phyloP scores from a whole-genome alignment of 2,113 vertebrate genomes.

The Hemiscyllium ocellatum region DNA sequence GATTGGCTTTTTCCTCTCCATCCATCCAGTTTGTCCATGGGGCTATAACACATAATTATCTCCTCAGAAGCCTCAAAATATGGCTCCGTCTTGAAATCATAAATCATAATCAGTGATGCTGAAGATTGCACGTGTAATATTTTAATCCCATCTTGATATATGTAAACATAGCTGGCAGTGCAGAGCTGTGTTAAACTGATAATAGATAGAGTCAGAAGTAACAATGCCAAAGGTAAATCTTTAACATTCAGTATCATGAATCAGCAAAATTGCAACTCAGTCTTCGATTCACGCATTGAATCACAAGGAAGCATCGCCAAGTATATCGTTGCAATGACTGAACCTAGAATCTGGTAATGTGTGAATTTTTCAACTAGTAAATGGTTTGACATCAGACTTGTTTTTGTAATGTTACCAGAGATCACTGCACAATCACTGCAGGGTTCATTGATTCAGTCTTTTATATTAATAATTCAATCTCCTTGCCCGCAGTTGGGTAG shows the following conservation, averaged over 20 bases:
- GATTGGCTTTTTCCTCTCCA: not conserved
- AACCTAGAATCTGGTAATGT: too few species aligned
- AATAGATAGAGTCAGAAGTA: not conserved
- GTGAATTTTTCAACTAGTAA: too few species aligned
- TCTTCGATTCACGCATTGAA: not conserved
- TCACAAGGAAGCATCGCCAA: too few species aligned
- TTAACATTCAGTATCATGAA: not conserved
- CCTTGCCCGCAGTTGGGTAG: not conserved
- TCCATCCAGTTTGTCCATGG: not conserved
- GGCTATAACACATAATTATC: not conserved
- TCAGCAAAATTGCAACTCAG: not conserved
- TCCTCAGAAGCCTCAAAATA: not conserved
- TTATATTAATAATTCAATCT: not conserved
- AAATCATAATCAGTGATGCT: not conserved
- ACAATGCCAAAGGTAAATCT: not conserved
- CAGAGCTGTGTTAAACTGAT: not conserved
- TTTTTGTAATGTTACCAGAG: not conserved
- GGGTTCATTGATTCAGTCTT: not conserved
- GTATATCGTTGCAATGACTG: too few species aligned
- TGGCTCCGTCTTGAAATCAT: not conserved
- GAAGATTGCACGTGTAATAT: not conserved
- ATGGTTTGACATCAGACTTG: not conserved
- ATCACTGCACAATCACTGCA: not conserved
- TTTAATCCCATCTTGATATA: not conserved
- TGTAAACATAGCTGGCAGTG: not conserved